Percentiles rank a stretch among this genome's conserved stretches.
These are phyloP conservation scores for Periophthalmodon schlosseri DNA, from an alignment of 2,113 vertebrate species.

Conservation along the genomic window DNA sequence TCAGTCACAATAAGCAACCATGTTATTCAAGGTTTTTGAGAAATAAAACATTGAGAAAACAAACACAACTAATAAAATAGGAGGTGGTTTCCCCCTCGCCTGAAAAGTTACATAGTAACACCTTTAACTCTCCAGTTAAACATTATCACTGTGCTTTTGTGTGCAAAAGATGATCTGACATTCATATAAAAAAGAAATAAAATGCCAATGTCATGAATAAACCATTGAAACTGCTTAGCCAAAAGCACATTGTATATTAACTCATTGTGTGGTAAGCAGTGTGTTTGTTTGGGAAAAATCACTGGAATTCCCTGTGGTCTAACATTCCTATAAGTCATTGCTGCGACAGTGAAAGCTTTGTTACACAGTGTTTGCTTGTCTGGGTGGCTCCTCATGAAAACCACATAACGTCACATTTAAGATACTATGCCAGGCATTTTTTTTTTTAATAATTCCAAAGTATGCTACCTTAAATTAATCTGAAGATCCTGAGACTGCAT, in stretches of 20 bases:
- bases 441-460: neutral
- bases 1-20: too few species aligned
- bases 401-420: neutral
- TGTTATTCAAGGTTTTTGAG: too few species aligned
- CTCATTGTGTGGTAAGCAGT: constrained; percentile 16
- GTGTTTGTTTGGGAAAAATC: constrained; percentile 30
- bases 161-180: too few species aligned
- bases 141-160: too few species aligned
- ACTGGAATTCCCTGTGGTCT: constrained; percentile 17
- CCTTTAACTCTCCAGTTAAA: too few species aligned
- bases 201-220: neutral
- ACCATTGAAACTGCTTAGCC: constrained; percentile 17
- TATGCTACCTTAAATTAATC: neutral
- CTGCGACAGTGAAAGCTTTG: constrained; percentile 9
- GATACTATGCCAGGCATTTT: neutral
- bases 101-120: too few species aligned
- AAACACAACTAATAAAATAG: too few species aligned
- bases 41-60: too few species aligned
- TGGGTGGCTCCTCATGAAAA: neutral
- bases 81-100: too few species aligned
- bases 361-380: neutral
- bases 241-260: constrained; percentile 10
- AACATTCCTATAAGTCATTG: constrained; percentile 47
- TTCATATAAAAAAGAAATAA: neutral
- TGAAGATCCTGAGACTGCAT: neutral